A percentile compares a stretch with the other conserved stretches of the same genome.
Conservation (phyloP, 2,113 vertebrate species). For the Serilophus lunatus region DNA sequence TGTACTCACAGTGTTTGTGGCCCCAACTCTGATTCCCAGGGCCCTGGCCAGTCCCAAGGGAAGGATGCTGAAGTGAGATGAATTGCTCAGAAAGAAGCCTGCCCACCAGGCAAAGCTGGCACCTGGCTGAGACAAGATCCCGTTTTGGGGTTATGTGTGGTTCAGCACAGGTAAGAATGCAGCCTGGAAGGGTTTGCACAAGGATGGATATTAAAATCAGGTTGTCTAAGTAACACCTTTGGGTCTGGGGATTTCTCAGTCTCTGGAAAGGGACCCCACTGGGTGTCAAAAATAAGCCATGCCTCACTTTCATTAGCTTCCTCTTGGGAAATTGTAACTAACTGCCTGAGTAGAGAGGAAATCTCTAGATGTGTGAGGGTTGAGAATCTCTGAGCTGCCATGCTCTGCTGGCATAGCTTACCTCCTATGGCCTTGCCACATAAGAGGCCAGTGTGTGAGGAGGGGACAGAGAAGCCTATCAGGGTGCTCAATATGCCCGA, state of each 20-base stretch:
- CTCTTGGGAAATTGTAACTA: neutral
- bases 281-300: neutral
- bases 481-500: accelerated
- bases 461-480: neutral
- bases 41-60: neutral
- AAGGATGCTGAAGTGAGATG: neutral
- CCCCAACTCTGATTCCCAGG: neutral
- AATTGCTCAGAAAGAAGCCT: neutral
- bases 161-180: neutral
- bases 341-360: neutral
- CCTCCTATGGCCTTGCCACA: neutral
- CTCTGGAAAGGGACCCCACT: neutral
- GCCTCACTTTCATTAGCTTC: neutral
- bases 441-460: neutral
- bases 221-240: neutral
- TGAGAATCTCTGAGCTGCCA: neutral
- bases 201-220: neutral
- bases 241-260: neutral
- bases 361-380: neutral
- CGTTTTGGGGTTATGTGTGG: neutral
- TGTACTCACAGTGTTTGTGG: neutral
- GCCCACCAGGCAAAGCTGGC: neutral
- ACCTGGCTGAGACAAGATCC: neutral
- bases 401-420: neutral
- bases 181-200: neutral